Evolutionary conservation across 2,113 vertebrate genomes (phyloP).

Genomic region (Zosterops borbonicus): DNA sequence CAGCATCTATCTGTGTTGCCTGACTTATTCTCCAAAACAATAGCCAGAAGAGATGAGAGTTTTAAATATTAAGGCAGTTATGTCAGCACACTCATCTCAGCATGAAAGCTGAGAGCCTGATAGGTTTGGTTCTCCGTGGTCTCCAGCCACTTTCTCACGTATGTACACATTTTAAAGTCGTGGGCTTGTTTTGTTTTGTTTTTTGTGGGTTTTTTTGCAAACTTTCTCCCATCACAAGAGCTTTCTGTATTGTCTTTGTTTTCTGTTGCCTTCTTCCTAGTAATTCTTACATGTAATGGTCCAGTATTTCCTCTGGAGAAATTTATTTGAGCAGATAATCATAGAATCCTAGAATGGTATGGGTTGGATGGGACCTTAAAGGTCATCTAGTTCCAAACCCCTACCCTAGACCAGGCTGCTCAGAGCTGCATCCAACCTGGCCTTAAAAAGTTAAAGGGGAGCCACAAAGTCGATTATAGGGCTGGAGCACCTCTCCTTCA

Average conservation of each 20-base stretch:
- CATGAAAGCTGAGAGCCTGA: neutral
- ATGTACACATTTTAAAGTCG: neutral
- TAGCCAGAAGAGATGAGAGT: slow-evolving; percentile 25
- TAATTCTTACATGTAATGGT: neutral
- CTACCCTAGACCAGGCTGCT: neutral
- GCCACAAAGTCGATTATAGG: no score
- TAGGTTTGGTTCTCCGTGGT: neutral
- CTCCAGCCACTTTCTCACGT: neutral
- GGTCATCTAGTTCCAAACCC: neutral
- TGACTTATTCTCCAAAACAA: slow-evolving; percentile 41
- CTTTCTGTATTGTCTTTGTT: neutral
- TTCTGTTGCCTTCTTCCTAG: neutral
- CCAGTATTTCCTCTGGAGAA: neutral
- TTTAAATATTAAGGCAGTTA: slow-evolving; percentile 42
- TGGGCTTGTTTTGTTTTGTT: neutral
- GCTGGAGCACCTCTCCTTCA: neutral
- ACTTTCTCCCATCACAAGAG: neutral
- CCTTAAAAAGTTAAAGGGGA: neutral
- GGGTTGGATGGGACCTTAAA: neutral
- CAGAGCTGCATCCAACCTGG: neutral
- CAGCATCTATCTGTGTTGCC: neutral
- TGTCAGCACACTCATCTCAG: neutral
- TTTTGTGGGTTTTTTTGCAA: neutral
- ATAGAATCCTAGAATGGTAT: neutral
- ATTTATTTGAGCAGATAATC: neutral